Base-by-base conservation (phyloP, 2,113 vertebrate species). In the Odontesthes bonariensis region DNA sequence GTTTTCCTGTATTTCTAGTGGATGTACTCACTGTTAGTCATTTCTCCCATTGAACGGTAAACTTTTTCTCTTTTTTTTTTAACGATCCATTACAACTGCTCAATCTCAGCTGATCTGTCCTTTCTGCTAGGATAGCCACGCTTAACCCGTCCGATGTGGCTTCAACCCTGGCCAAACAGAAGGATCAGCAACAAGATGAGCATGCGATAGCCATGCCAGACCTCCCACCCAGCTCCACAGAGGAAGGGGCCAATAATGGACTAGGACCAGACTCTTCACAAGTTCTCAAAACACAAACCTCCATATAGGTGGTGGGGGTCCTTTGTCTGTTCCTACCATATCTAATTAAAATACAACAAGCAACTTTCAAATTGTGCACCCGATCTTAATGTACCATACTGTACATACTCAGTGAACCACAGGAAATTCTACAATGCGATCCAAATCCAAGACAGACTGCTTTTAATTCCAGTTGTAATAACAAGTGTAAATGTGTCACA, bases 141-240 rank as follows among this genome's bases (percentile, higher is more conserved):
- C 51, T 79, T 7, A 74, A 91, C 56, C 68, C 76, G 3, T 84
- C 77, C 14, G 85, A 89, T 49, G 61, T 73, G 52, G 78, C 77
- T 47, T 73, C 88, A 59, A 73, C 76, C 58, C 66, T 75, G 64
- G 75, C 75, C 62, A 81, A 71, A 58, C 80, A 81, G 73, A 78
- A 78, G 52, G 77, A 78, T 56, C 61, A 57, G 57, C 82, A 67
- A 1, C 20, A 82, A 66, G 72, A 77, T 55, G 52, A 86, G 68
- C 77, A 85, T 62, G 69, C 27, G 10, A 68, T 79, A 56, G 32
- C 79, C 61, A 84, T 94, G 90, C 86, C 75, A 42, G 73, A 88
- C 11, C 57, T 91, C 56, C 62, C 42, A 0, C 74, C 76, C 42
- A 40, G 69, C 67, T 82, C 86, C 17, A 46, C 33, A 13, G 86